Evolutionary conservation across 2,113 vertebrate genomes (phyloP).

Genomic region (Lycaon pictus): DNA sequence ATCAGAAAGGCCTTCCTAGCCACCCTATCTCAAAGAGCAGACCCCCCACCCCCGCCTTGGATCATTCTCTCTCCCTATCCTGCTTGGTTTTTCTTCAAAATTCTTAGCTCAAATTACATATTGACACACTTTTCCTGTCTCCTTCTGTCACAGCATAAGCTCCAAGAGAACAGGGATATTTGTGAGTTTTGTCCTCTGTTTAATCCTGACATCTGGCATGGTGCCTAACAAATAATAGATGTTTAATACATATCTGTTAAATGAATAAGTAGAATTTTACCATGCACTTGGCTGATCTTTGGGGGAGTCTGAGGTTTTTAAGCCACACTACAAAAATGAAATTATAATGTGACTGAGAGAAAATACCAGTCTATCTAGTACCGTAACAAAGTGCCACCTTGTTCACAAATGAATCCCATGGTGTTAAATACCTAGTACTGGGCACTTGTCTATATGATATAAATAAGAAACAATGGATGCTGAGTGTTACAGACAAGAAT

Average conservation of each 20-base stretch:
- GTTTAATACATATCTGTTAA: background rate
- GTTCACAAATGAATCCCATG: rapidly evolving
- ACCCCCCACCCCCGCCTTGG: background rate
- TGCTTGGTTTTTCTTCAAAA: slow-evolving; percentile 21
- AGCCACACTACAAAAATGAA: background rate
- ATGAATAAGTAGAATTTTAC: background rate
- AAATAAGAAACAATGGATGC: background rate
- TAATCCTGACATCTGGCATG: background rate
- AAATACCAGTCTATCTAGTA: background rate
- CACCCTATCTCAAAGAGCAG: background rate
- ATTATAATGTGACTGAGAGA: background rate
- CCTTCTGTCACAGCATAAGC: background rate
- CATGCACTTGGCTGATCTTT: background rate
- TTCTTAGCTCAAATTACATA: background rate
- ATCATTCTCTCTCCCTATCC: background rate
- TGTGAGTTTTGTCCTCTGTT: background rate
- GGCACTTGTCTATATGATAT: background rate
- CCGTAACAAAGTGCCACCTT: background rate
- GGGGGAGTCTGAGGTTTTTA: background rate
- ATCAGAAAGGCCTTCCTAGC: background rate
- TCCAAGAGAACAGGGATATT: background rate
- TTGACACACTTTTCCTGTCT: background rate
- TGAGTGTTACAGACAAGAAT: background rate
- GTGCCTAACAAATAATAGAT: background rate
- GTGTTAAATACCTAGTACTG: background rate